Percentiles rank a stretch among this genome's conserved stretches.
Conservation (phyloP, 1,140 invertebrate genomes). For the Theocolax elegans region DNA sequence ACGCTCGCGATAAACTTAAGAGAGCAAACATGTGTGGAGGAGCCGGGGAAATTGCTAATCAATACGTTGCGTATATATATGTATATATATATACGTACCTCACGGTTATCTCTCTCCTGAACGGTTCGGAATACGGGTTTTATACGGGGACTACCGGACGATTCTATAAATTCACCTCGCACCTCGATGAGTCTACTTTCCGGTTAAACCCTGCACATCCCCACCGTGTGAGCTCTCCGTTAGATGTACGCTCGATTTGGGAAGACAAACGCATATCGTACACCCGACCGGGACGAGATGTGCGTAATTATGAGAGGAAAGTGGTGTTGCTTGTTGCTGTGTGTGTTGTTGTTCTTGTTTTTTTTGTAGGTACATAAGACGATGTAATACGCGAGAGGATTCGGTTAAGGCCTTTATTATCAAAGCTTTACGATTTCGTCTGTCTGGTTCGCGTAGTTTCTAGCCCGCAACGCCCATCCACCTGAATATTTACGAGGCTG, state of each 20-base stretch:
- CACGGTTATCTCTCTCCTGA: too few species aligned
- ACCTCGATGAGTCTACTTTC: too few species aligned
- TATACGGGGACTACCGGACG: background rate
- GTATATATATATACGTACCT: too few species aligned
- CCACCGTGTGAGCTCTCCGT: too few species aligned
- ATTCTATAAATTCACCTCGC: conserved; percentile 34
- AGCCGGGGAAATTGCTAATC: conserved; percentile 32
- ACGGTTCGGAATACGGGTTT: too few species aligned
- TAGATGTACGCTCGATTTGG: background rate
- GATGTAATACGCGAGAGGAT: too few species aligned
- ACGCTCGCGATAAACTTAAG: conserved; percentile 17
- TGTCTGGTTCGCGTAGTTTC: background rate
- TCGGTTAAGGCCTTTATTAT: conserved; percentile 34
- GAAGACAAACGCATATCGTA: conserved; percentile 11
- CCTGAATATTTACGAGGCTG: conserved; percentile 18
- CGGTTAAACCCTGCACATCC: background rate
- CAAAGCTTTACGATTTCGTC: conserved; percentile 25
- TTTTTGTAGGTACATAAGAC: too few species aligned
- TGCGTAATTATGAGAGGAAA: conserved; percentile 2
- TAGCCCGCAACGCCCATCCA: too few species aligned
- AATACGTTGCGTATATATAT: too few species aligned
- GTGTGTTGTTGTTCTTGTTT: too few species aligned
- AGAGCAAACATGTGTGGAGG: background rate
- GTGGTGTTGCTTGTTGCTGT: background rate
- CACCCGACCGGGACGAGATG: background rate